Evolutionary conservation across 2,113 vertebrate species (phyloP), one percentile per base, ranked within the genome.

Genomic region (Centrocercus urophasianus): DNA sequence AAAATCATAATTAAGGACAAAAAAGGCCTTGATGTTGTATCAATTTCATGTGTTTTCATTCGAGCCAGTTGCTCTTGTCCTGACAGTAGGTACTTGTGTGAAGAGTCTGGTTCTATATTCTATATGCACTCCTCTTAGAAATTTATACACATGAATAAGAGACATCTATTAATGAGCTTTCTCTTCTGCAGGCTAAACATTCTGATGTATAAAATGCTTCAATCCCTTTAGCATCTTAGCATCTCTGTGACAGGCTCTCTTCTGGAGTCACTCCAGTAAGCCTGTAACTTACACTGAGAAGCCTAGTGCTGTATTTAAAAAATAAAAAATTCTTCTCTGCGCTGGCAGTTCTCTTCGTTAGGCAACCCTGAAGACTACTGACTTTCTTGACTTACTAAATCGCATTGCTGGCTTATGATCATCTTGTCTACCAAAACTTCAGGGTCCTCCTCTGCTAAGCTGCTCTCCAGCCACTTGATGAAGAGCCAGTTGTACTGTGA

Each of bases 161-260:
- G 18, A 15, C 36, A 2, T 61, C 25, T 19, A 42, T 13, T 8
- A 21, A 22, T 3, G 65, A 40, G 3, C 30, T 8, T 50, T 36
- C 13, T 69, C 0, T 78, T 65, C 14, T 48, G 11, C 14, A 32
- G 63, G 30, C 7, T 73, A 22, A 81, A 40, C 17, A 24, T 14
- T 52, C 13, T 10, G 6, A 3, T 92, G 56, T 83, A 14, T 57
- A 42, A 64, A 14, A 42, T 66, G 4, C 50, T 84, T 4, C 13
- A 48, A 6, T 19, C 11, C 20, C 0, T 42, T 65, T 50, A n/a
- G 48, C 0, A 13, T 61, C 80, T 73, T 50, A n/a, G 48, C 0
- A 13, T 61, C 80, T 73, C 61, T 28, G 27, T 80, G 34, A 21
- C 11, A 16, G 25, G 13, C 25, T 2, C 4, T 90, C 48, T 70